Base-by-base conservation (phyloP, 2,888 invertebrate species). In the Drosophila prostipennis region DNA sequence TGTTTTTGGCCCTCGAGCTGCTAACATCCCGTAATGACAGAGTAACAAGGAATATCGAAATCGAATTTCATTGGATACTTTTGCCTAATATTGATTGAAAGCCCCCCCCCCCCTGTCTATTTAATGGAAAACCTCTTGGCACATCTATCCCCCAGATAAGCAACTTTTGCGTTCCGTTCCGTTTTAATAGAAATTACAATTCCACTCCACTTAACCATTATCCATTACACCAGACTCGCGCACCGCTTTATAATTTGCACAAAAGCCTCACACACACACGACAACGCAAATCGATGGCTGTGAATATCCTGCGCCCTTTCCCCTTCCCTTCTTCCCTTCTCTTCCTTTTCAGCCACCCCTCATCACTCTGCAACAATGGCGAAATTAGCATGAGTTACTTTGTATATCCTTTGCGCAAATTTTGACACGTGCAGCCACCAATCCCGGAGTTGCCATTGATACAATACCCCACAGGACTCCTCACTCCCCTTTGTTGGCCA, bases 361-460 rank as follows among this genome's bases (percentile, higher is more conserved):
- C 45, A 70, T 54, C 51, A 26, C 34, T 42, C 11, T 37, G 42
- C 59, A 80, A 86, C 72, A 84, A 80, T 72, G 70, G 60, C 58
- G 46, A 87, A 82, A 87, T 88, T 86, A 88, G 81, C 80, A 72
- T 72, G 71, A 88, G 80, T 72, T 88, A 74, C 80, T 86, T 88
- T 85, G 80, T 71, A 77, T 77, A 86, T 85, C 63, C 80, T 68
- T 86, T 73, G 78, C 65, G 78, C 75, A 88, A 87, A 83, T 86
- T 86, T 83, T 77, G 73, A 85, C 80, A 76, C 77, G 72, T 72
- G 74, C 77, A 69, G 71, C 58, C 49, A 29, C 74, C 72, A 55
- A 55, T 68, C 68, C 63, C 52, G 48, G 56, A 49, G 61, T 85
- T 77, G 75, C 83, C 80, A 80, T 80, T 84, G 83, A 87, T 87